These are phyloP conservation scores for Salvelinus sp. DNA, from an alignment of 2,113 vertebrate genomes.

Conservation along the genomic window DNA sequence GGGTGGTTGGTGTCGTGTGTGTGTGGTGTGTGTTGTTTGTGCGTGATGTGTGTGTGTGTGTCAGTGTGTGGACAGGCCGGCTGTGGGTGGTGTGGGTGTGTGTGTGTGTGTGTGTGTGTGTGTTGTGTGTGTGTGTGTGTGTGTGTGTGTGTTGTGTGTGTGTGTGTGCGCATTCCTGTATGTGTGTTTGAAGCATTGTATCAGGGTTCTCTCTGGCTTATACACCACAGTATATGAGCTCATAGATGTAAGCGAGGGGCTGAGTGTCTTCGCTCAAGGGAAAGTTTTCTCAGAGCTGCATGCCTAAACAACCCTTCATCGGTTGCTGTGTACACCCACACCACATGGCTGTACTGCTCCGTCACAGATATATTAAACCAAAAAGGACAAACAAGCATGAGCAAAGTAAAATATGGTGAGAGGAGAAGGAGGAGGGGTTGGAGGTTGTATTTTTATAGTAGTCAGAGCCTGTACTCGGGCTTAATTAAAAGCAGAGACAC, in stretches of 20 bases:
- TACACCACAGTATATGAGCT: background rate
- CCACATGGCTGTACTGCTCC: background rate
- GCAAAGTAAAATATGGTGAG: constrained; percentile 32
- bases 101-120: background rate
- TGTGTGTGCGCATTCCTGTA: no score
- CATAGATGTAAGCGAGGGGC: background rate
- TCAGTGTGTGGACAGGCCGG: no score
- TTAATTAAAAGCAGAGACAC: constrained; percentile 71
- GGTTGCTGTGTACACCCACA: background rate
- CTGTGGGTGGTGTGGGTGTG: background rate
- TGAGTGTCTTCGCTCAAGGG: constrained; percentile 8
- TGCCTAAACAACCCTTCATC: constrained; percentile 6
- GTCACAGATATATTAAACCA: background rate
- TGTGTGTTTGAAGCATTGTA: no score
- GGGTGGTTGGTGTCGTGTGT: no score
- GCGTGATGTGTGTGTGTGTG: no score
- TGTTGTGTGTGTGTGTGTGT: background rate
- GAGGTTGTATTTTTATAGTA: constrained; percentile 28
- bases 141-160: no score
- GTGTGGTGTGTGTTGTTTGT: background rate
- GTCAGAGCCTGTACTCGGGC: constrained; percentile 37
- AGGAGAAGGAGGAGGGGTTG: background rate
- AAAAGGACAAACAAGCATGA: constrained; percentile 6
- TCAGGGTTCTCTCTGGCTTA: background rate
- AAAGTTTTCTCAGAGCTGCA: constrained; percentile 25